Evolutionary conservation across 2,113 vertebrate genomes (phyloP), one percentile per base, ranked within the genome.

Genomic region (Pseudolaguvia tuberculata): DNA sequence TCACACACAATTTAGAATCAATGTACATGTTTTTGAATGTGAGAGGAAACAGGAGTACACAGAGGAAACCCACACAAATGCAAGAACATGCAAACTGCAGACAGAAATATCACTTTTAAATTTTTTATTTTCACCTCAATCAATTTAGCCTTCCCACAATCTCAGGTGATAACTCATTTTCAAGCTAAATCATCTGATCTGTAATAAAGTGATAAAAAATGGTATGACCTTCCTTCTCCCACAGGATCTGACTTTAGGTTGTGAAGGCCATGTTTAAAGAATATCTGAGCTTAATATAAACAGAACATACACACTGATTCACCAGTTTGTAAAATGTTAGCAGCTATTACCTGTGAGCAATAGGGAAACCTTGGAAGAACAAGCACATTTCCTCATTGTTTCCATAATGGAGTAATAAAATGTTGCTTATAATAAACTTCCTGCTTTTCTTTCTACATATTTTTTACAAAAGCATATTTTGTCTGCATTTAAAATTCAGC

Each of bases 131-230:
- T 21, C 27, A 14, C 23, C 4, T 68, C 72, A 10, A n/a, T 12
- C 51, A 50, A 57, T 27, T 52, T 73, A 82, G 83, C 61, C 80
- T 82, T 61, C 77, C 68, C 82, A 25, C 83, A 77, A 77, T 87
- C 85, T 58, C 83, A 84, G 84, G 86, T 87, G 50, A 71, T n/a
- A n/a, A n/a, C n/a, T n/a, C n/a, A n/a, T n/a, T n/a, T n/a, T n/a
- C n/a, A n/a, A n/a, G n/a, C n/a, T n/a, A n/a, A n/a, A n/a, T n/a
- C n/a, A n/a, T n/a, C n/a, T n/a, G n/a, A n/a, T n/a, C n/a, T n/a
- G n/a, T n/a, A n/a, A n/a, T n/a, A n/a, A n/a, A n/a, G n/a, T n/a
- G n/a, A n/a, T n/a, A n/a, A n/a, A n/a, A 76, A 78, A 82, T 72
- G 78, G 80, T 83, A 52, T 70, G 62, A 53, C 10, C 27, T 71